A percentile compares a stretch with the other conserved stretches of the same genome.
Conservation (phyloP, 2,888 invertebrate genomes). For the Noctua janthina region DNA sequence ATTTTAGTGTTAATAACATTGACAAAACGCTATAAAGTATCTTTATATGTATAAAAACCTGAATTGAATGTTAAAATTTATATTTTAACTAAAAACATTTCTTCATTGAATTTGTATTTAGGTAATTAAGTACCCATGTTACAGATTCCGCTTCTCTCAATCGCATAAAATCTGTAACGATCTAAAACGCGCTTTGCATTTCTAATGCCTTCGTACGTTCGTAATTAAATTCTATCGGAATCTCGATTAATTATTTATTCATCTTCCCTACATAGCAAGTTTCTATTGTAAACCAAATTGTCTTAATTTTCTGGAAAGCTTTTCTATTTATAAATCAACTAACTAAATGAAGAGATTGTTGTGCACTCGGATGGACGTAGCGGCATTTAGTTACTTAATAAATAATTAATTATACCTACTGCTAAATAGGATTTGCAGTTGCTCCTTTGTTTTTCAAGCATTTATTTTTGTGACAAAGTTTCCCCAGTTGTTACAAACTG, state of each 20-base stretch:
- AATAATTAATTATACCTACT: not conserved
- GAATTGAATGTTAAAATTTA: not conserved
- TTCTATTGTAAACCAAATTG: constrained; percentile 32
- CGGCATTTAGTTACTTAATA: not conserved
- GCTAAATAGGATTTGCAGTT: not conserved
- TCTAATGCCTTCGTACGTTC: constrained; percentile 52
- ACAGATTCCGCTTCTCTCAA: constrained; percentile 23
- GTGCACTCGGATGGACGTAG: not conserved
- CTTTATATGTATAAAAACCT: not conserved
- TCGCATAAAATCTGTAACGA: constrained; percentile 57
- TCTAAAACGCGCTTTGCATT: constrained; percentile 56
- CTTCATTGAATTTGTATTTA: not conserved
- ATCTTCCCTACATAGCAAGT: constrained; percentile 30
- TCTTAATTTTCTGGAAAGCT: constrained; percentile 16
- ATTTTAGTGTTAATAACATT: too few species aligned
- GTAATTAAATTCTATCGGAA: constrained; percentile 61
- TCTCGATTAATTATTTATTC: constrained; percentile 56
- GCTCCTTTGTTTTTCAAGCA: not conserved
- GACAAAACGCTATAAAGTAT: too few species aligned
- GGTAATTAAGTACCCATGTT: constrained; percentile 18
- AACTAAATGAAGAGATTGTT: constrained; percentile 5
- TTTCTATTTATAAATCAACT: constrained; percentile 28
- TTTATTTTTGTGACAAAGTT: not conserved
- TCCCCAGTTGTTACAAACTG: not conserved
- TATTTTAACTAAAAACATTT: constrained; percentile 2